A percentile compares a stretch with the other conserved stretches of the same genome.
phyloP scores from a whole-genome alignment of 2,888 invertebrate genomes.

The Andrena bucephala region DNA sequence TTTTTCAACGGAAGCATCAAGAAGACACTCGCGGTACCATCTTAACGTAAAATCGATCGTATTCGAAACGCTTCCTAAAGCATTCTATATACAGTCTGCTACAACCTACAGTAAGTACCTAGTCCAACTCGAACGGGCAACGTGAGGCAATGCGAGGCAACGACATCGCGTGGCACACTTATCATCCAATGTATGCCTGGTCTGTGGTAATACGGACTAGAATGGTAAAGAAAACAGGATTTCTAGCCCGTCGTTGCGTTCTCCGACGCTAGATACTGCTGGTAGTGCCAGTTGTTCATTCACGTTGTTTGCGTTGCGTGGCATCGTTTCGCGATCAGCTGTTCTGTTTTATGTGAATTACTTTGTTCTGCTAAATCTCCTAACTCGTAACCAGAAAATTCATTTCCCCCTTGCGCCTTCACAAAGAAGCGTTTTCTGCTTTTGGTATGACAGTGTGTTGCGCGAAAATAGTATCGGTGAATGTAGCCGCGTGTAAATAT shows the following conservation, averaged over 20 bases:
- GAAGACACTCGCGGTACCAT: conserved; percentile 13
- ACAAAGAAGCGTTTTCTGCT: too few relatives aligned
- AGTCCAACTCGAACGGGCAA: too few relatives aligned
- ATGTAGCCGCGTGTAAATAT: background rate
- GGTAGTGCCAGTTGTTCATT: background rate
- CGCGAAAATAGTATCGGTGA: background rate
- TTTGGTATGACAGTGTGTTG: background rate
- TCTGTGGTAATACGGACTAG: too few relatives aligned
- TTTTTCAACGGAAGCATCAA: conserved; percentile 18
- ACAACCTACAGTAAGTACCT: background rate
- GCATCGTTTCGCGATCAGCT: conserved; percentile 29
- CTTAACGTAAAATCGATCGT: conserved; percentile 18
- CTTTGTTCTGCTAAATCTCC: background rate
- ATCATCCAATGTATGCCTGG: too few relatives aligned
- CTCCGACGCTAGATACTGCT: conserved; percentile 1
- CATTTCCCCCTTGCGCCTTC: background rate
- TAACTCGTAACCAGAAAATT: background rate
- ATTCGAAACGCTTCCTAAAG: background rate
- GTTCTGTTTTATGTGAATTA: conserved; percentile 8
- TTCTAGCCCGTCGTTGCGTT: background rate
- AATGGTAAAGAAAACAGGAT: background rate
- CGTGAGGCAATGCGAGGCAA: background rate
- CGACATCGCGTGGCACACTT: conserved; percentile 8
- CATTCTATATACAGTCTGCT: background rate
- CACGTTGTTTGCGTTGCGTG: background rate